phyloP scores from a whole-genome alignment of 1,140 invertebrate genomes.

The Drosophila biarmipes region DNA sequence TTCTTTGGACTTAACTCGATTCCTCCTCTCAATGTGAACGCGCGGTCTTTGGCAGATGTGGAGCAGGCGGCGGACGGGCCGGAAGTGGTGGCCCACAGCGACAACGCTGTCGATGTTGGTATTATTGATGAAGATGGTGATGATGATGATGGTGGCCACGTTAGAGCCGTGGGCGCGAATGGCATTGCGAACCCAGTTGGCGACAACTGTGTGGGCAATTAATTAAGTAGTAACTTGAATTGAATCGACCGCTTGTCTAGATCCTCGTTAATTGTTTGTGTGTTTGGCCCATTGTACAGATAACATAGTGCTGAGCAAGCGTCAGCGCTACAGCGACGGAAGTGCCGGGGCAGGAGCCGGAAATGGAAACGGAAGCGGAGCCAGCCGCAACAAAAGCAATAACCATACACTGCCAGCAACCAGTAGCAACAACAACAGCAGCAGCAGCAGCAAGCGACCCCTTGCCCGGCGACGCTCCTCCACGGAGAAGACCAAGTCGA shows the following conservation, averaged over 20 bases:
- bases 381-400: constrained; percentile 74
- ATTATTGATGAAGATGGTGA: constrained; percentile 34
- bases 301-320: constrained; percentile 50
- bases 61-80: constrained; percentile 66
- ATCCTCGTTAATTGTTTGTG: constrained; percentile 21
- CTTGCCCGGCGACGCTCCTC: constrained; percentile 52
- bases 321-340: constrained; percentile 67
- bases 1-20: constrained; percentile 55
- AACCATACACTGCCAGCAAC: constrained; percentile 72
- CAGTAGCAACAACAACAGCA: constrained; percentile 41
- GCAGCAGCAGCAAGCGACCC: constrained; percentile 16
- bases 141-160: constrained; percentile 37
- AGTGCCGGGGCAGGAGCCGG: constrained; percentile 26
- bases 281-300: constrained; percentile 24
- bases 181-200: constrained; percentile 57
- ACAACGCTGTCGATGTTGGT: constrained; percentile 56
- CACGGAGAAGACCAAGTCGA: constrained; percentile 52
- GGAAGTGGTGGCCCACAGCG: constrained; percentile 47
- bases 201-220: constrained; percentile 51
- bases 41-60: constrained; percentile 60
- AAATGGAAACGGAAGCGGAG: constrained; percentile 29
- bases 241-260: constrained; percentile 3
- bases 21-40: constrained; percentile 41
- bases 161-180: constrained; percentile 44
- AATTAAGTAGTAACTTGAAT: constrained; percentile 23